Base-by-base conservation (phyloP, 2,888 invertebrate genomes). In the Geotrupes spiniger region DNA sequence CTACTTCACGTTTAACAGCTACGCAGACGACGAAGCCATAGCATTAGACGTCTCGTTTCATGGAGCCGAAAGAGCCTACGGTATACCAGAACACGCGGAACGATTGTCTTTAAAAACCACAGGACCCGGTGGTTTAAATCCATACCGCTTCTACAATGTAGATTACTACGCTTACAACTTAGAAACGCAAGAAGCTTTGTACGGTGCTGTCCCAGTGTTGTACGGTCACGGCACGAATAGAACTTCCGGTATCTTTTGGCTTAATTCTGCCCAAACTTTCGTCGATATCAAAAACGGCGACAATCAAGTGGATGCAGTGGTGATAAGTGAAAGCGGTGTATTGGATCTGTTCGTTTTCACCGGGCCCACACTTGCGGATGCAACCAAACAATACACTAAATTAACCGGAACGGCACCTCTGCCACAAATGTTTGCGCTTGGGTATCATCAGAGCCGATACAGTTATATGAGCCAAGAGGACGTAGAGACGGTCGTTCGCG, bases 81-180 rank as follows among this genome's bases (percentile, higher is more conserved):
- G 97, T 57, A 84, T 98, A 53, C 97, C 97, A 0, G 92, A 96
- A 68, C 97, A 98, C 75, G 94, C 95, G 0, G 96, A 97, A 69
- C 79, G 82, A 5, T 83, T 96, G 63, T 78, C 87, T 1, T 76
- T 98, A 2, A 84, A 82, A 58, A 85, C 89, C 0, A 97, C 96
- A 0, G 85, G 84, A 4, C 57, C 63, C 16, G 80, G 79, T 53
- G 78, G 78, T 4, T 80, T 82, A 1, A 93, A 95, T 59, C 96
- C 96, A 0, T 96, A 95, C 72, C 82, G 97, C 0, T 74, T 96
- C 10, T 97, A 88, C 73, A 97, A 97, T 73, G 73, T 96, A 65
- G 97, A 97, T 73, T 95, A 97, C n/a, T 96, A 96, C 69, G 95
- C 96, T 69, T 97, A 93, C 66, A 90, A 95, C 61, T 68, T 93